These are phyloP conservation scores for Spatula versicolor DNA, from an alignment of 2,797 vertebrate species.

Conservation along the genomic window DNA sequence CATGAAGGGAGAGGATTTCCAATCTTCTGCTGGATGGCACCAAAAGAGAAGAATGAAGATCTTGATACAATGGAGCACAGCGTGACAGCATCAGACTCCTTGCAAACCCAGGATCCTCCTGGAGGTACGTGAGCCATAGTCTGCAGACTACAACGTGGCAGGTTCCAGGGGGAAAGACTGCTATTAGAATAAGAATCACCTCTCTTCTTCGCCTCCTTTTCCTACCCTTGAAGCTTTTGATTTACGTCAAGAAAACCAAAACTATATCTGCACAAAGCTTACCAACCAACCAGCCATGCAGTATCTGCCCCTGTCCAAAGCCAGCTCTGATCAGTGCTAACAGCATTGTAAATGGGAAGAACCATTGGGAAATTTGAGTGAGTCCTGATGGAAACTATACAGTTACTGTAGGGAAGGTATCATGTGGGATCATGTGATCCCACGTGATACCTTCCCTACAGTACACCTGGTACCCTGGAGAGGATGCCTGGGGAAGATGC, in stretches of 20 bases:
- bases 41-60: fast-evolving
- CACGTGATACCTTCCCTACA: no score
- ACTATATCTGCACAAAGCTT: not conserved
- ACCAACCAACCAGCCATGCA: not conserved
- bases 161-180: not conserved
- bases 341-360: not conserved
- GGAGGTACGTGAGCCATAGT: not conserved
- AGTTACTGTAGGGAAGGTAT: not conserved
- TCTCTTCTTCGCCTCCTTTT: not conserved
- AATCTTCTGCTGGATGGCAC: not conserved
- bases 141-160: not conserved
- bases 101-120: not conserved
- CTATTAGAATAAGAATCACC: not conserved
- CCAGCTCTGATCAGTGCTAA: not conserved
- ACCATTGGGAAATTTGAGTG: not conserved
- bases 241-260: not conserved
- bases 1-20: not conserved
- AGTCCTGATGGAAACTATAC: not conserved
- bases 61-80: fast-evolving
- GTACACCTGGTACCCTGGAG: fast-evolving
- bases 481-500: not conserved
- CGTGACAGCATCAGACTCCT: not conserved
- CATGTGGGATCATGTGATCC: not conserved
- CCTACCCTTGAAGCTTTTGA: not conserved
- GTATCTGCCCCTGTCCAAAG: not conserved